Evolutionary conservation across 2,113 vertebrate species (phyloP), one percentile per base, ranked within the genome.

Genomic region (Emydocephalus ijimae): DNA sequence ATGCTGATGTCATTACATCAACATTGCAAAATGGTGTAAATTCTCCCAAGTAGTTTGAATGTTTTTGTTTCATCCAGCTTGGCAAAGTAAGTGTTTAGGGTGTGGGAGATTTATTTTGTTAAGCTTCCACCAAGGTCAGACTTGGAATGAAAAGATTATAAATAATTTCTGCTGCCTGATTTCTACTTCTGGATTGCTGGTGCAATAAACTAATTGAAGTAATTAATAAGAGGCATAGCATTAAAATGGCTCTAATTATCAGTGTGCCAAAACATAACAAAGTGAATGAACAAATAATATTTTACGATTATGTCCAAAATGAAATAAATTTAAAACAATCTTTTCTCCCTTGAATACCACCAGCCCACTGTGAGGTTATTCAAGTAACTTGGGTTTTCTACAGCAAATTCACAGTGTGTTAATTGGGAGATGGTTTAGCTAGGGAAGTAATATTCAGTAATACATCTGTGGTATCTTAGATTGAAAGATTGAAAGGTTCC

Each of bases 91-190:
- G 15, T 55, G 90, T 94, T 96, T 93, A 88, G 92, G 96, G 92
- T 93, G 93, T 95, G 92, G 92, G 93, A 86, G 61, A 85, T 94
- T 93, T 96, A 57, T 94, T 95, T 96, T 95, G 96, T 92, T 94
- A 69, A 95, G 89, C 81, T 92, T 26, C 92, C 94, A 96, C 95
- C 94, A 94, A 95, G 96, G 95, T 96, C 96, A 96, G 91, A 5
- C 85, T 85, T 50, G 64, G 85, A 91, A 92, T 95, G 95, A 95
- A 96, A 89, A 87, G 95, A 92, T 74, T 81, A 92, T 97, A 96
- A 98, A 95, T 98, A 94, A 96, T 90, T 92, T 91, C 89, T 96
- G 94, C 94, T 88, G 23, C 86, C 93, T 94, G 93, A 91, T 92
- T 96, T 95, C 94, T 93, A 92, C 88, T 92, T 94, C 12, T 0